phyloP scores from a whole-genome alignment of 1,140 invertebrate genomes.

The Zaprionus camerounensis region DNA sequence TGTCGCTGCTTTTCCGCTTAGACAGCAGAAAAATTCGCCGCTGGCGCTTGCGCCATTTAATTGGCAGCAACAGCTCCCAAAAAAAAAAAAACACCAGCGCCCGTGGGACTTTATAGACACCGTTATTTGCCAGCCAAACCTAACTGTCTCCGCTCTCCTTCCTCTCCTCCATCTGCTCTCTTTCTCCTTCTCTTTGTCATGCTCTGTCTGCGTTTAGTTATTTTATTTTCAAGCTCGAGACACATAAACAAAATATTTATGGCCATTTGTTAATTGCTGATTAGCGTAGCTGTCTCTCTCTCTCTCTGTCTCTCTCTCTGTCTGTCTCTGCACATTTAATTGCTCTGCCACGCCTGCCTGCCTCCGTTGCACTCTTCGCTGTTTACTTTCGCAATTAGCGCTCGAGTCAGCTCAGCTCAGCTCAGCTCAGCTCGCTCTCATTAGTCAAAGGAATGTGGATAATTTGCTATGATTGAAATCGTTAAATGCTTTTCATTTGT shows the following conservation, averaged over 20 bases:
- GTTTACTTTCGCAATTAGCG: slow-evolving; percentile 71
- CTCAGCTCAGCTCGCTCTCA: slow-evolving; percentile 51
- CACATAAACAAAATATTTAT: slow-evolving; percentile 68
- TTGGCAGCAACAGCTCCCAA: slow-evolving; percentile 24
- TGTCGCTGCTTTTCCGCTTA: slow-evolving; percentile 43
- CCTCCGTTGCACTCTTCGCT: slow-evolving; percentile 34
- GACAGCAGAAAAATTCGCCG: slow-evolving; percentile 57
- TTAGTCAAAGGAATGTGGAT: slow-evolving; percentile 72
- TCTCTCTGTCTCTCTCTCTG: background rate
- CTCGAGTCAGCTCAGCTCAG: slow-evolving; percentile 12
- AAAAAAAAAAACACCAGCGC: slow-evolving; percentile 2
- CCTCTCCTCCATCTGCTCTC: background rate
- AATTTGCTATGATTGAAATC: slow-evolving; percentile 78
- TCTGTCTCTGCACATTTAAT: slow-evolving; percentile 28
- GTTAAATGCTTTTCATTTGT: slow-evolving; percentile 74
- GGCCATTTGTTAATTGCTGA: slow-evolving; percentile 75
- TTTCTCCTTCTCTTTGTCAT: background rate
- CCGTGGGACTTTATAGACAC: slow-evolving; percentile 25
- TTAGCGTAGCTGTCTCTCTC: slow-evolving; percentile 59
- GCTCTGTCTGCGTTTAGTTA: background rate
- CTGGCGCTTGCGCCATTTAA: slow-evolving; percentile 69
- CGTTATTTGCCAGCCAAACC: background rate
- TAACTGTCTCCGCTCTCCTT: background rate
- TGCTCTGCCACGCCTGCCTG: slow-evolving; percentile 41
- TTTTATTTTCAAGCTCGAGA: slow-evolving; percentile 6